Conservation (phyloP, 2,888 invertebrate genomes). For the Lydus trimaculatus region DNA sequence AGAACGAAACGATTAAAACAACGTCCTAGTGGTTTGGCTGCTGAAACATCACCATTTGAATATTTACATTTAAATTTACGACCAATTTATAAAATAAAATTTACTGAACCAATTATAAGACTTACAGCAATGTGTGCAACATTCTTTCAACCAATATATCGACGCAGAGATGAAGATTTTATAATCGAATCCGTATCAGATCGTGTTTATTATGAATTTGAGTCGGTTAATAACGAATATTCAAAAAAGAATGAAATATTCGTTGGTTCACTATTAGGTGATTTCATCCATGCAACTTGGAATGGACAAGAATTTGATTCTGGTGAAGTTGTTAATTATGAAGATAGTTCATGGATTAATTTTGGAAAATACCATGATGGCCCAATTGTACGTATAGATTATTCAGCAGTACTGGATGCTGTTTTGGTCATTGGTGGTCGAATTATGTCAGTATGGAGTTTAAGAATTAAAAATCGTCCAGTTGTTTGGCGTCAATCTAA, state of each 20-base stretch:
- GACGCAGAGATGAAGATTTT: constrained; percentile 25
- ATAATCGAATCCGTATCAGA: constrained; percentile 32
- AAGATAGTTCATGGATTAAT: constrained; percentile 63
- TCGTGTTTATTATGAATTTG: constrained; percentile 36
- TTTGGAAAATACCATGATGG: constrained; percentile 72
- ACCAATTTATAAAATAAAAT: constrained; percentile 68
- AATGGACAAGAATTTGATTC: constrained; percentile 73
- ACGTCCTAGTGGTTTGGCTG: constrained; percentile 67
- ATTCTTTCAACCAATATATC: constrained; percentile 54
- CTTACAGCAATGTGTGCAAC: constrained; percentile 19
- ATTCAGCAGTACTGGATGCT: constrained; percentile 70
- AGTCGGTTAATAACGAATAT: not conserved
- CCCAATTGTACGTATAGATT: constrained; percentile 66
- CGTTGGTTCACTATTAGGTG: constrained; percentile 38
- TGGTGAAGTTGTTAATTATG: constrained; percentile 68
- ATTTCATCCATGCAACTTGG: constrained; percentile 65
- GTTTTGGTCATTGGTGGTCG: constrained; percentile 78
- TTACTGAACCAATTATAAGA: constrained; percentile 58
- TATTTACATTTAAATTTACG: constrained; percentile 68
- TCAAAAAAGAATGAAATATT: constrained; percentile 13
- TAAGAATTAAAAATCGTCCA: constrained; percentile 68
- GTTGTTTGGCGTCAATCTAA: constrained; percentile 72
- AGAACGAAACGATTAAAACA: constrained; percentile 61
- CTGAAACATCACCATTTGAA: constrained; percentile 69
- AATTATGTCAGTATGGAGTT: constrained; percentile 76